These are phyloP conservation scores for Telenomus remus DNA, from an alignment of 1,140 invertebrate genomes.

Conservation along the genomic window DNA sequence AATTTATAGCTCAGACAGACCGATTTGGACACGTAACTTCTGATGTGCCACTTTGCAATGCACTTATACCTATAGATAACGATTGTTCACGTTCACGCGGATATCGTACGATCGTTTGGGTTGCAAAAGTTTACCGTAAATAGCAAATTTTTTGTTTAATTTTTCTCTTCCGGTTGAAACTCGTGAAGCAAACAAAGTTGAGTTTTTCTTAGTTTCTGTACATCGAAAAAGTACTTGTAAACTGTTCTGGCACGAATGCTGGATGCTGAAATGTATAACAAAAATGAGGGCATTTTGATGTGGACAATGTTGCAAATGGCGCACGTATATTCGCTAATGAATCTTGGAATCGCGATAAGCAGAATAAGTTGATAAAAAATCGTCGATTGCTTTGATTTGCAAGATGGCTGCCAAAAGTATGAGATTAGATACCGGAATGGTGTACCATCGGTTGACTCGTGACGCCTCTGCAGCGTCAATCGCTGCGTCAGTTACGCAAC, in stretches of 20 bases:
- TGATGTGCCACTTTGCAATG: no score
- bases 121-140: background rate
- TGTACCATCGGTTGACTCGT: conserved; percentile 36
- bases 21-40: no score
- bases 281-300: no score
- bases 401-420: conserved; percentile 60
- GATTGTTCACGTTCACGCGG: background rate
- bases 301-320: no score
- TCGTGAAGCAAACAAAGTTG: no score
- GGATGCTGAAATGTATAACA: no score
- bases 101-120: background rate
- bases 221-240: no score
- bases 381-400: conserved; percentile 22
- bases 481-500: conserved; percentile 46
- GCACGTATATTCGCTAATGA: background rate
- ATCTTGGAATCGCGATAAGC: conserved; percentile 21
- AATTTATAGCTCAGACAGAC: no score
- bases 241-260: background rate
- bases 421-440: conserved; percentile 56
- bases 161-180: no score
- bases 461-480: conserved; percentile 53
- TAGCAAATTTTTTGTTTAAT: conserved; percentile 6
- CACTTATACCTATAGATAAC: background rate
- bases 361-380: conserved; percentile 27
- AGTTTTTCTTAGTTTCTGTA: no score